These are phyloP conservation scores for Clarias platycephalus DNA, from an alignment of 2,797 vertebrate genomes.

Conservation along the genomic window DNA sequence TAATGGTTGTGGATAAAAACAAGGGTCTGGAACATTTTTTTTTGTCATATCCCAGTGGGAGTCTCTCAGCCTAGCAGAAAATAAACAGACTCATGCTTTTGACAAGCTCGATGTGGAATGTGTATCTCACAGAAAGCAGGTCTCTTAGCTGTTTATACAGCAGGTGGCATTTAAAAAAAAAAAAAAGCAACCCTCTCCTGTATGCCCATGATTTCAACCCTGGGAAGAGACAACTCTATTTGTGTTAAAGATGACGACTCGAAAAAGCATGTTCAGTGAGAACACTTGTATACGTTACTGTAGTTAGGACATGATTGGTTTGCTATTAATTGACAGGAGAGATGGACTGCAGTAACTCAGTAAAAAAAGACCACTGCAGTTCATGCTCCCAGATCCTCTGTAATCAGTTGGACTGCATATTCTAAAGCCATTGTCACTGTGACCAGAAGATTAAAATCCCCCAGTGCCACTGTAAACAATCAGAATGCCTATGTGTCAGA, in stretches of 20 bases:
- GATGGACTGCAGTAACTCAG: background rate
- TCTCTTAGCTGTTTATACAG: conserved; percentile 50
- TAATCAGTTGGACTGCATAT: background rate
- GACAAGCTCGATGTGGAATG: conserved; percentile 55
- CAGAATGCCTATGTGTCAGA: no score
- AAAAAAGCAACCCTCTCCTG: background rate
- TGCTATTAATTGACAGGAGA: background rate
- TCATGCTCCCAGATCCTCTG: no score
- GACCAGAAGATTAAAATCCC: background rate
- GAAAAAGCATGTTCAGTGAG: background rate
- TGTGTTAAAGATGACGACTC: background rate
- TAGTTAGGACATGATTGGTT: background rate
- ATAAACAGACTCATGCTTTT: conserved; percentile 64
- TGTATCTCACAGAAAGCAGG: conserved; percentile 49
- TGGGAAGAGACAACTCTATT: background rate
- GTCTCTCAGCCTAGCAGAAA: conserved; percentile 69
- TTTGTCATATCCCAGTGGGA: conserved; percentile 71
- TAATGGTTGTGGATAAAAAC: conserved; percentile 6
- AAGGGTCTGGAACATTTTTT: conserved; percentile 35
- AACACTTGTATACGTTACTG: background rate
- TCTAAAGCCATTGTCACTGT: background rate
- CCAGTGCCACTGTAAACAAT: background rate
- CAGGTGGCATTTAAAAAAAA: conserved; percentile 22
- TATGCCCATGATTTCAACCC: conserved; percentile 11
- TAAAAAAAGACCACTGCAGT: background rate